Evolutionary conservation across 37 sponge, comb jelly and placozoan genomes (phyloP).

Genomic region (Beroe forskalii): DNA sequence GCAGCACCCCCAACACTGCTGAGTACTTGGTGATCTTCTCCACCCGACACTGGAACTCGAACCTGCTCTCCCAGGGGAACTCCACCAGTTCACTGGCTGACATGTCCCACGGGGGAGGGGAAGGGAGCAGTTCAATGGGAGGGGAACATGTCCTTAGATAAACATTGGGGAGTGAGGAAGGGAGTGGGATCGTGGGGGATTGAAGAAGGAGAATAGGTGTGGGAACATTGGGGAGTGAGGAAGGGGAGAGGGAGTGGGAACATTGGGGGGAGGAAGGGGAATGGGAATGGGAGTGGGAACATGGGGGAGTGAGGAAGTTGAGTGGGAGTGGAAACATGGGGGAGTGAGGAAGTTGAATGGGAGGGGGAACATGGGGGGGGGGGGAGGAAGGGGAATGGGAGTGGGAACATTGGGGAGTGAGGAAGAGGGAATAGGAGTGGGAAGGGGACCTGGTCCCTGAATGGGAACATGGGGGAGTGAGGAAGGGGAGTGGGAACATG

Average conservation of each 20-base stretch:
- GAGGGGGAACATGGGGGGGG: neutral
- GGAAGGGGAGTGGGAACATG: constrained; percentile 9
- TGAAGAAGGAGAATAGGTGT: too few relatives aligned
- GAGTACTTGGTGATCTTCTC: neutral
- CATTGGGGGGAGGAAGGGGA: neutral
- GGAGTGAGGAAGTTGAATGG: neutral
- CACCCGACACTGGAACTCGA: neutral
- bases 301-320: neutral
- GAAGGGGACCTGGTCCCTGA: too few relatives aligned
- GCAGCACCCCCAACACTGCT: neutral
- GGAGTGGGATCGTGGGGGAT: too few relatives aligned
- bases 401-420: constrained; percentile 69
- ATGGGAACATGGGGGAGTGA: neutral
- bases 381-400: constrained; percentile 8
- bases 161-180: too few relatives aligned
- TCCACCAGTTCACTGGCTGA: neutral
- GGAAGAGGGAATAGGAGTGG: constrained; percentile 63
- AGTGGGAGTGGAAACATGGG: neutral
- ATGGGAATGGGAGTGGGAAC: neutral
- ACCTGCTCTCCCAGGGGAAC: constrained; percentile 57
- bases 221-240: too few relatives aligned
- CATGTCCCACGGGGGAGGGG: neutral
- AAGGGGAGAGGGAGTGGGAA: neutral
- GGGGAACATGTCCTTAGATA: too few relatives aligned
- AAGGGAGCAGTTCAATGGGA: too few relatives aligned